phyloP scores from a whole-genome alignment of 2,888 invertebrate species.

The Morpho deidamia region DNA sequence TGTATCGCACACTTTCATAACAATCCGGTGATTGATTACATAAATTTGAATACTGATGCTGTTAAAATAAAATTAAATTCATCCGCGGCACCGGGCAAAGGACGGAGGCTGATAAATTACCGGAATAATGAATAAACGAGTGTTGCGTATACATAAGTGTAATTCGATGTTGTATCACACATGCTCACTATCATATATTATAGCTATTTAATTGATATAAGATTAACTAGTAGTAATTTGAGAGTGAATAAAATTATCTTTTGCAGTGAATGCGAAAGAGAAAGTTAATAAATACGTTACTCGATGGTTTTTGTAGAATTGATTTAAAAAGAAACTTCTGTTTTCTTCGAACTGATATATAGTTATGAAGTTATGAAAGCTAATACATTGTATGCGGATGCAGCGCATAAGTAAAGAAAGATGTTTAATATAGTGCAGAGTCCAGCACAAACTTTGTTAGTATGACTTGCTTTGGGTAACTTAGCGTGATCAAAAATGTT shows the following conservation, averaged over 20 bases:
- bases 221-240: constrained; percentile 29
- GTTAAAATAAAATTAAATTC: constrained; percentile 74
- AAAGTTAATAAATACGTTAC: constrained; percentile 12
- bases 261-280: constrained; percentile 6
- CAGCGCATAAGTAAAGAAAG: too few relatives aligned
- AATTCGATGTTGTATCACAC: constrained; percentile 23
- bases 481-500: too few relatives aligned
- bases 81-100: constrained; percentile 68
- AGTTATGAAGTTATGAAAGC: too few relatives aligned
- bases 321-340: too few relatives aligned
- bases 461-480: too few relatives aligned
- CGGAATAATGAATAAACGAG: constrained; percentile 63
- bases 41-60: constrained; percentile 71
- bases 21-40: constrained; percentile 74
- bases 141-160: constrained; percentile 46
- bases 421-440: too few relatives aligned
- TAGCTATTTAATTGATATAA: constrained; percentile 38
- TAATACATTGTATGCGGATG: too few relatives aligned
- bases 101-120: constrained; percentile 68
- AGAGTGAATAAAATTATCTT: constrained; percentile 12
- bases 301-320: too few relatives aligned
- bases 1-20: constrained; percentile 74
- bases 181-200: constrained; percentile 34
- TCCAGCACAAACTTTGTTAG: too few relatives aligned
- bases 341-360: too few relatives aligned